Conservation (phyloP, 1,140 invertebrate species). For the Cardiocondyla obscurior region DNA sequence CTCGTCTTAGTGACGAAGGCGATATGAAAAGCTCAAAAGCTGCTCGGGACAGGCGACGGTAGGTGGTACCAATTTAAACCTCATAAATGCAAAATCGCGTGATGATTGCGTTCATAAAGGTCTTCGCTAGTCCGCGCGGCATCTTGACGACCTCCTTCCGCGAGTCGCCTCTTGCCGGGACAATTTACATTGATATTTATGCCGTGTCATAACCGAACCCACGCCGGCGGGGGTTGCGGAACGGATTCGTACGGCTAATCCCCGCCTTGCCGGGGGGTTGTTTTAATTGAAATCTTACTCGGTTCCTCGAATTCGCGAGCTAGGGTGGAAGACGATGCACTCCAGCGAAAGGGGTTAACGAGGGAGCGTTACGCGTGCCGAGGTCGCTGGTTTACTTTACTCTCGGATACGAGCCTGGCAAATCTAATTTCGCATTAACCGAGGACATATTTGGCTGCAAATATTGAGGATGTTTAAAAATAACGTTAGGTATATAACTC, state of each 20-base stretch:
- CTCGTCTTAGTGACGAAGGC: not conserved
- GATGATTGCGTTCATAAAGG: constrained; percentile 82
- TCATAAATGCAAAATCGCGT: constrained; percentile 81
- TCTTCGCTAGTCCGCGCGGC: constrained; percentile 64
- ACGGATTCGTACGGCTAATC: constrained; percentile 84
- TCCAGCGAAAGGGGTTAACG: constrained; percentile 65
- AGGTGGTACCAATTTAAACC: constrained; percentile 77
- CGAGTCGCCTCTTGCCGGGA: constrained; percentile 67
- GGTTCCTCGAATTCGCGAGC: constrained; percentile 73
- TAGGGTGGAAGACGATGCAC: constrained; percentile 64
- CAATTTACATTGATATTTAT: constrained; percentile 85
- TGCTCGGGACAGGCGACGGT: constrained; percentile 32
- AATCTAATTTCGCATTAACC: constrained; percentile 24
- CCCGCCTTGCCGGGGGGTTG: constrained; percentile 81
- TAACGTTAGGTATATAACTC: not conserved
- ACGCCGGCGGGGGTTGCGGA: constrained; percentile 62
- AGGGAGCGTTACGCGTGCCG: constrained; percentile 64
- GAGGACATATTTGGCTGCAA: constrained; percentile 4
- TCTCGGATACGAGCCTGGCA: constrained; percentile 5
- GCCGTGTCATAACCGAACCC: constrained; percentile 82
- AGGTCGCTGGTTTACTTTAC: constrained; percentile 37
- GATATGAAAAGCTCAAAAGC: constrained; percentile 25
- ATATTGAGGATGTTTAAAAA: not conserved
- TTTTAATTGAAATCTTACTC: constrained; percentile 85
- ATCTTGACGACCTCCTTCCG: constrained; percentile 72